A percentile compares a stretch with the other conserved stretches of the same genome.
Conservation (phyloP, 2,888 invertebrate species). For the Fragum whitleyi region DNA sequence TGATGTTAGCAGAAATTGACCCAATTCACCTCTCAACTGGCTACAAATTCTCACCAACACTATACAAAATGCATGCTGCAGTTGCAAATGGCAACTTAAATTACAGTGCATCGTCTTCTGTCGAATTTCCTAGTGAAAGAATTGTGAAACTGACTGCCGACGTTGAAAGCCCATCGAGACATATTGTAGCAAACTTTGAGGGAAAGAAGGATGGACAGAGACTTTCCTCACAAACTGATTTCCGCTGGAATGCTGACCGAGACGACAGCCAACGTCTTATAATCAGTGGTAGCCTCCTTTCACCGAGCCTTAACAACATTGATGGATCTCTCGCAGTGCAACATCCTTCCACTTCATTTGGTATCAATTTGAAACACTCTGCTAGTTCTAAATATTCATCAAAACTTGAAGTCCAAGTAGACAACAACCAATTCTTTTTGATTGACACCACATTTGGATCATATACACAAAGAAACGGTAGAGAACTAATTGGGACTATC, state of each 20-base stretch:
- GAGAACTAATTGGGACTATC: constrained; percentile 54
- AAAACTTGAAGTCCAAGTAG: constrained; percentile 65
- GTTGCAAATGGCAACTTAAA: constrained; percentile 53
- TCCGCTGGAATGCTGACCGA: constrained; percentile 74
- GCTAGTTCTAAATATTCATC: constrained; percentile 57
- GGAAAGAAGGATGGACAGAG: constrained; percentile 50
- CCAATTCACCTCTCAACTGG: constrained; percentile 63
- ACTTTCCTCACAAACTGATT: constrained; percentile 60
- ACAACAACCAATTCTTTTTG: constrained; percentile 48
- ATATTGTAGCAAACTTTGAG: constrained; percentile 64
- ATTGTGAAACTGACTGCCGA: constrained; percentile 62
- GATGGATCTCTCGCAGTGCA: constrained; percentile 59
- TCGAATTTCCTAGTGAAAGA: constrained; percentile 48
- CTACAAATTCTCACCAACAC: constrained; percentile 55
- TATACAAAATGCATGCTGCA: constrained; percentile 60
- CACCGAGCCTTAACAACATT: constrained; percentile 47
- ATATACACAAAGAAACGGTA: constrained; percentile 21
- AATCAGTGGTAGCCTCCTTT: constrained; percentile 53
- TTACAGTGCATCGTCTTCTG: constrained; percentile 56
- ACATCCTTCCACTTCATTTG: constrained; percentile 58
- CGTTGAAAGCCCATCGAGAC: constrained; percentile 62
- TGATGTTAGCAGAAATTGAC: constrained; percentile 60
- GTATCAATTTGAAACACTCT: constrained; percentile 62
- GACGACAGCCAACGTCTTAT: constrained; percentile 59
- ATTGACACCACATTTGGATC: constrained; percentile 63